Base-by-base conservation (phyloP, 2,113 vertebrate species). In the Prionailurus bengalensis region DNA sequence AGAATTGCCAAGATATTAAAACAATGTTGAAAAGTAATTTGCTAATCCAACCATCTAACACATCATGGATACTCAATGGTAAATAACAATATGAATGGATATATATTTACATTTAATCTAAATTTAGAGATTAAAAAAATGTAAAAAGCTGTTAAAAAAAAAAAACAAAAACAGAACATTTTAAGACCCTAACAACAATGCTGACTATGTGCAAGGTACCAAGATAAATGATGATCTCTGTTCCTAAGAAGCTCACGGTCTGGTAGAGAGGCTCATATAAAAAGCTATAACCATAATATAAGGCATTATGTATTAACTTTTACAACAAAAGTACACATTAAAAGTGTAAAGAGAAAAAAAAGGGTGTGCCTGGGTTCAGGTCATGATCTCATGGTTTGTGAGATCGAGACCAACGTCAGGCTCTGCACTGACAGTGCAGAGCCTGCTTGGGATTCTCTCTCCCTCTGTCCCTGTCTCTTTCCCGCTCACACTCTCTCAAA, bases 81-180 rank as follows among this genome's bases (percentile, higher is more conserved):
- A 89, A 89, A 66, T 31, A 70, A 33, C n/a, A 92, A 45, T 7
- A 87, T 78, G 48, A 63, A 93, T 84, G 51, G 48, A 58, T 93
- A 29, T 66, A 73, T 66, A 61, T 94, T 61, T 73, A 89, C 5
- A 19, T 66, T 94, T 89, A 82, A 82, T 36, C 36, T 95, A 74
- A 92, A 82, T 9, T 15, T 95, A 68, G 73, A 93, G 73, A 70
- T 95, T 9, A 90, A 93, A 95, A 95, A 91, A 91, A 86, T 33
- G 19, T 82, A 89, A 71, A 71, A 80, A 81, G 23, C 11, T 1
- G 36, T 74, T 14, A 14, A 42, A 73, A 42, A 76, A 74, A 45
- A 45, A 13, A 7, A 4, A 71, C 4, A 3, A 61, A 45, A 45
- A 45, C 45, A 45, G 45, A 45, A 71, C 27, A 48, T 53, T 87